Evolutionary conservation across 2,888 invertebrate species (phyloP).

Genomic region (Heliconius sara): DNA sequence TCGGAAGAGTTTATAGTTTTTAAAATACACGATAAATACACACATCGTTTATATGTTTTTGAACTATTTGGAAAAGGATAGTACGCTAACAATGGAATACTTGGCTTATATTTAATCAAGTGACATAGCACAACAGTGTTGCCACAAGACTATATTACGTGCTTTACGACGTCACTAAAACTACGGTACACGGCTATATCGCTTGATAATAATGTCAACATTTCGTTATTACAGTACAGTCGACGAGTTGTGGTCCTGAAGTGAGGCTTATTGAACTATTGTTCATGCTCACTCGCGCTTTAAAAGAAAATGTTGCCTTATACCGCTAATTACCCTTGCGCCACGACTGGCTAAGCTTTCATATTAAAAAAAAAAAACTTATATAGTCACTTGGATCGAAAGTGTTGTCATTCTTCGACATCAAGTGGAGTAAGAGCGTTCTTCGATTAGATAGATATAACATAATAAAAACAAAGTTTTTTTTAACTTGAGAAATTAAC

Average conservation of each 20-base stretch:
- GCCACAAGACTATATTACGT: conserved; percentile 34
- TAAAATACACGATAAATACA: no score
- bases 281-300: background rate
- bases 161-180: conserved; percentile 31
- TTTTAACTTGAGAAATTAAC: no score
- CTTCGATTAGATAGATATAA: no score
- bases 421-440: no score
- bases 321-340: background rate
- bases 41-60: no score
- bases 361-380: no score
- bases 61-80: no score
- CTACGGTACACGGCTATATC: background rate
- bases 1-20: no score
- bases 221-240: background rate
- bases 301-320: background rate
- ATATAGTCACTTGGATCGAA: no score
- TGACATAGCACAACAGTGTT: conserved; percentile 28
- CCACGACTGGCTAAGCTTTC: no score
- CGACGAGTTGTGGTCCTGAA: background rate
- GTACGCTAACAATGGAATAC: background rate
- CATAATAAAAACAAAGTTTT: no score
- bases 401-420: no score
- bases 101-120: conserved; percentile 11
- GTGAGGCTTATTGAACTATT: background rate
- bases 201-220: conserved; percentile 20